phyloP scores from a whole-genome alignment of 2,113 vertebrate genomes.

The Dipodomys merriami region DNA sequence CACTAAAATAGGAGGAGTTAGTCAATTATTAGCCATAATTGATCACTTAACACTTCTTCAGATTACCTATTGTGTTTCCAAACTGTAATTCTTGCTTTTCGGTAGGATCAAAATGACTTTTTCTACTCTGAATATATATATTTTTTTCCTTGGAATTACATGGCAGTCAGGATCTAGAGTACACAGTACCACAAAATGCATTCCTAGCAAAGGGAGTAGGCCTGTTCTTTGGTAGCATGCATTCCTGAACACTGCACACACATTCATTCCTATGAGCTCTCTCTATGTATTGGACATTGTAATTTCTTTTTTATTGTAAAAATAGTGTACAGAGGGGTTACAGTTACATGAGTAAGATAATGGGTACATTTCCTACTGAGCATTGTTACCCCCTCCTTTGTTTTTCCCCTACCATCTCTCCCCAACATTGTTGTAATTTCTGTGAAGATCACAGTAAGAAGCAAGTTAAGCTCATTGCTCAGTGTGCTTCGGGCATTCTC shows the following conservation, averaged over 20 bases:
- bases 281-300: no score
- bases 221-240: neutral
- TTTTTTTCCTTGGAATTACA: slow-evolving; percentile 48
- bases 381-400: no score
- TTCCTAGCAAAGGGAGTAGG: neutral
- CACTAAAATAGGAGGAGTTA: neutral
- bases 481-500: neutral
- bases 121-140: neutral
- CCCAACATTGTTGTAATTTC: neutral
- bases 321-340: no score
- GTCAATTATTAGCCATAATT: neutral
- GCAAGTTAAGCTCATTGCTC: neutral
- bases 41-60: neutral
- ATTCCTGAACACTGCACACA: neutral
- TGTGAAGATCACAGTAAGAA: neutral
- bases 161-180: neutral
- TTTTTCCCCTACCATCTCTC: no score
- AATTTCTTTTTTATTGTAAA: no score
- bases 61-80: slow-evolving; percentile 20
- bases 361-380: no score
- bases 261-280: no score
- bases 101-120: slow-evolving; percentile 43
- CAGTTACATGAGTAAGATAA: no score
- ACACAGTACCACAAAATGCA: neutral
- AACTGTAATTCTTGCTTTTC: slow-evolving; percentile 6